Evolutionary conservation across 2,888 invertebrate species (phyloP), one percentile per base, ranked within the genome.

Genomic region (Schizaphis graminum): DNA sequence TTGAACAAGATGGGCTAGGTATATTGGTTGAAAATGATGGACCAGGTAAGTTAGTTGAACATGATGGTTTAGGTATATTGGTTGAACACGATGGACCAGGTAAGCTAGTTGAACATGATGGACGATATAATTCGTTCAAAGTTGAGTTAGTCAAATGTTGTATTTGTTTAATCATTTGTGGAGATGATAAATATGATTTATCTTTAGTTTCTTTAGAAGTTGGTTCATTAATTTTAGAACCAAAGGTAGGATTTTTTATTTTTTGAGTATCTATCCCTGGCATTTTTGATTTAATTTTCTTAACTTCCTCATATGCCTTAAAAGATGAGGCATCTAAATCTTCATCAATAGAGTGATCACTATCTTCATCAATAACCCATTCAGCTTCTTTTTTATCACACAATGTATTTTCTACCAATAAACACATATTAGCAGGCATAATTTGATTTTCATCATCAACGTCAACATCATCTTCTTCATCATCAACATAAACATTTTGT

Each of bases 351-450:
- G 47, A n/a, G 8, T 56, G 10, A 21, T 57, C 77, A 77, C 77
- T 77, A 77, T 41, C 77, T 41, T 77, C 57, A 57, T 86, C 57
- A 91, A 91, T 85, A 47, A 57, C 44, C 91, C 86, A 86, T 24
- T 57, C 91, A 28, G 57, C 85, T 53, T 85, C 85, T 47, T 47
- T n/a, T 7, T 28, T n/a, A 89, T 28, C 44, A n/a, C 56, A 56
- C 7, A 41, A 44, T 26, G 21, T 28, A 35, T 57, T 89, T 26
- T n/a, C 56, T 89, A 24, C 26, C 3, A 61, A 11, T 57, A 57
- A 56, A 26, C 77, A 35, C 77, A 77, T 77, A 53, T 85, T 56
- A 44, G 10, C 85, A 3, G 57, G n/a, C 56, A 57, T 10, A 10
- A 44, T 28, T 16, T 85, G 8, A 28, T 44, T 35, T n/a, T 57